Conservation (phyloP, 2,888 invertebrate genomes). For the Tipula vernalis region DNA sequence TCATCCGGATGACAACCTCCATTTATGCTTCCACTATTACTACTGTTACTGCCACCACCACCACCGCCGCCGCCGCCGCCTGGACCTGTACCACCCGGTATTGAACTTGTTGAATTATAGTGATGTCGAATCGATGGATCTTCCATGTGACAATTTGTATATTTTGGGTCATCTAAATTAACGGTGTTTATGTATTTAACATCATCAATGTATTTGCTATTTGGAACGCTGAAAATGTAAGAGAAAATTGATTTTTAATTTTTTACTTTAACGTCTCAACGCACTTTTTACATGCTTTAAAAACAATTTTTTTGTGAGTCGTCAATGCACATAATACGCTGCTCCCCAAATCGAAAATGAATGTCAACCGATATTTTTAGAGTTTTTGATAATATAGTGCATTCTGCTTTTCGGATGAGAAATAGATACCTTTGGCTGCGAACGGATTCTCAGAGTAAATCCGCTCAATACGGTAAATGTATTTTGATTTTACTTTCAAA, state of each 20-base stretch:
- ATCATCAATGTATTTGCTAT: constrained; percentile 34
- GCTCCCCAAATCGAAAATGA: no score
- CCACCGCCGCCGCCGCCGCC: constrained; percentile 6
- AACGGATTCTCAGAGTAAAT: no score
- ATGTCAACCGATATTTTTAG: no score
- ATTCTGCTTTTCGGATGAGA: no score
- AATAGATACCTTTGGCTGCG: no score
- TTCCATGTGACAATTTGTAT: constrained; percentile 27
- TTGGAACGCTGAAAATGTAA: constrained; percentile 20
- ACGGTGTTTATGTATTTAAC: constrained; percentile 30
- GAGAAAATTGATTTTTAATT: background rate
- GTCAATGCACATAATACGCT: no score
- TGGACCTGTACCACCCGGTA: constrained; percentile 14
- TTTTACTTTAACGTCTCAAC: no score
- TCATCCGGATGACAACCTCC: constrained; percentile 19
- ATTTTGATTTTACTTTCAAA: no score
- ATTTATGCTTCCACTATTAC: background rate
- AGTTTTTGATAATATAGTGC: no score
- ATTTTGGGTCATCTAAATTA: constrained; percentile 25
- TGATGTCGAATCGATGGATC: constrained; percentile 18
- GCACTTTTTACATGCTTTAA: no score
- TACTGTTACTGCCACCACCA: constrained; percentile 5
- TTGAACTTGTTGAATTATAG: constrained; percentile 16
- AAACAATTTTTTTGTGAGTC: no score
- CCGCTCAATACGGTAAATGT: no score